phyloP scores from a whole-genome alignment of 2,113 vertebrate genomes.

The Hippocampus mohnikei region DNA sequence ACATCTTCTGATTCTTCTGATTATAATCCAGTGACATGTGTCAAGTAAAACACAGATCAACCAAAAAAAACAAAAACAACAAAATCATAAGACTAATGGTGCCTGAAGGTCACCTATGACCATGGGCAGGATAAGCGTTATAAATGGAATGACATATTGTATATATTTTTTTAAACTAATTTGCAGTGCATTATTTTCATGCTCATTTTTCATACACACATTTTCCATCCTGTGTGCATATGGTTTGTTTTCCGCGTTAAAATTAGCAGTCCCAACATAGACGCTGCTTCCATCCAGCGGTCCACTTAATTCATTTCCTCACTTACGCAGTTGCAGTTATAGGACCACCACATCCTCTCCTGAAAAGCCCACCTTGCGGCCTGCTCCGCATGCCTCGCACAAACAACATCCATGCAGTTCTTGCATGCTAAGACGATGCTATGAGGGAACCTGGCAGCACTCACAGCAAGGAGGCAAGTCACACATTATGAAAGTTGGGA shows the following conservation, averaged over 20 bases:
- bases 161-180: not conserved
- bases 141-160: not conserved
- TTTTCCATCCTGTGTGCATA: not conserved
- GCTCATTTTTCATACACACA: not conserved
- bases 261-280: slow-evolving; percentile 1
- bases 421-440: not conserved
- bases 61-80: not conserved
- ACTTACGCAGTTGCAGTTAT: slow-evolving; percentile 53
- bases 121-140: too few species aligned
- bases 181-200: not conserved
- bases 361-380: slow-evolving; percentile 53
- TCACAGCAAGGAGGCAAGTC: slow-evolving; percentile 1
- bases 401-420: slow-evolving; percentile 8
- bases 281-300: slow-evolving; percentile 20
- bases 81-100: not conserved
- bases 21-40: not conserved
- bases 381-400: not conserved
- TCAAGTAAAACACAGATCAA: not conserved
- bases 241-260: not conserved
- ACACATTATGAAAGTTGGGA: not conserved
- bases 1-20: too few species aligned
- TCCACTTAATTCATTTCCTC: slow-evolving; percentile 62
- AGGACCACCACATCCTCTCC: slow-evolving; percentile 47
- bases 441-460: not conserved
- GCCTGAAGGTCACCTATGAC: too few species aligned